Conservation (phyloP, 2,113 vertebrate genomes). For the Thamnophis sirtalis region DNA sequence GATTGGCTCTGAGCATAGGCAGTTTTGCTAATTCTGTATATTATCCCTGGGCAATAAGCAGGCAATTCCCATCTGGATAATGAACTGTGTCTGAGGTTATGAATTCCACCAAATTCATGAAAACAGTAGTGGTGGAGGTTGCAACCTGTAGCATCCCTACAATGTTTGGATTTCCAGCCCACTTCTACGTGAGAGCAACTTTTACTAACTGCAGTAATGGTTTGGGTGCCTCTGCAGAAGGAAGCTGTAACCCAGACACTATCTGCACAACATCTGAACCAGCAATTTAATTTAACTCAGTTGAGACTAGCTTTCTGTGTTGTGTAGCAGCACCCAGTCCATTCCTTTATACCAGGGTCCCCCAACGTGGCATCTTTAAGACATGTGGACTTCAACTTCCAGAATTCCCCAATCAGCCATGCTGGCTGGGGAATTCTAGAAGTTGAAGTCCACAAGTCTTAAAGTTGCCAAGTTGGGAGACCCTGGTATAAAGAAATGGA, state of each 20-base stretch:
- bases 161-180: not conserved
- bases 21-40: not conserved
- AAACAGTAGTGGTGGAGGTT: not conserved
- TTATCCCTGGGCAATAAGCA: too few relatives aligned
- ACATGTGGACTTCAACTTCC: too few relatives aligned
- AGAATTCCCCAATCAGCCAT: too few relatives aligned
- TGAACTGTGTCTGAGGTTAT: not conserved
- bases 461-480: not conserved
- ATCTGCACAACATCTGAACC: not conserved
- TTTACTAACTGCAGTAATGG: not conserved
- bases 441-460: not conserved
- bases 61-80: not conserved
- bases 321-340: not conserved
- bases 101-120: not conserved
- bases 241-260: not conserved
- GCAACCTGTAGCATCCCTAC: not conserved
- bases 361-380: too few relatives aligned
- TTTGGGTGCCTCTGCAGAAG: not conserved
- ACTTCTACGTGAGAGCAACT: not conserved
- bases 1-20: not conserved
- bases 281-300: not conserved
- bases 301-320: not conserved
- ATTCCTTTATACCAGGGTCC: not conserved
- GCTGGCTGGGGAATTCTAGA: not conserved
- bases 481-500: not conserved